Conservation (phyloP, 2,797 vertebrate species). For the Triplophysa bombifrons region DNA sequence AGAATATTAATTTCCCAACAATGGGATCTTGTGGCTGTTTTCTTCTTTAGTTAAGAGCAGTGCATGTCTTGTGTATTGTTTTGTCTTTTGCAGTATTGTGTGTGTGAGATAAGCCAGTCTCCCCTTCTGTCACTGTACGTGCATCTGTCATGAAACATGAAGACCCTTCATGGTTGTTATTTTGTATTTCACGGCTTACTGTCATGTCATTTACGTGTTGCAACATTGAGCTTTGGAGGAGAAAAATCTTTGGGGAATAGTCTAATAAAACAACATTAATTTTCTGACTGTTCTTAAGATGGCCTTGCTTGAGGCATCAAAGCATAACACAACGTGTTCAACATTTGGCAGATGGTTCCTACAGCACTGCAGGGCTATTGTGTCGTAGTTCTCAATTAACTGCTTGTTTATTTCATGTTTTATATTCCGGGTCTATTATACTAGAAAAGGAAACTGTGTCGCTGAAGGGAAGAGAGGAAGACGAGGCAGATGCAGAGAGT, state of each 20-base stretch:
- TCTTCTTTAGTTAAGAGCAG: neutral
- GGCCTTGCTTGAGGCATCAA: constrained; percentile 23
- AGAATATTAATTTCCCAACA: neutral
- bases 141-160: neutral
- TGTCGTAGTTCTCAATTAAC: constrained; percentile 63
- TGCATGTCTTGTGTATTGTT: neutral
- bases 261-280: constrained; percentile 27
- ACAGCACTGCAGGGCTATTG: constrained; percentile 47
- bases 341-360: constrained; percentile 54
- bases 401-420: constrained; percentile 58
- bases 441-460: constrained; percentile 50
- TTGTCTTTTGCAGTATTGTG: no score
- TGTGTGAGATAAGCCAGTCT: neutral
- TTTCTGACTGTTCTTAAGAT: constrained; percentile 26
- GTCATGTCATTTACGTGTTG: neutral
- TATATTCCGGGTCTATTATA: constrained; percentile 59
- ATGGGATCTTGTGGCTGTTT: neutral
- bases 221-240: neutral
- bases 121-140: neutral
- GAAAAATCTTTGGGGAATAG: neutral
- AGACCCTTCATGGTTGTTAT: neutral
- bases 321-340: constrained; percentile 54
- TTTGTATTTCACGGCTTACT: neutral
- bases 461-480: constrained; percentile 20
- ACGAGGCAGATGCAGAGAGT: constrained; percentile 5